Evolutionary conservation across 2,113 vertebrate genomes (phyloP).

Genomic region (Coregonus clupeaformis): DNA sequence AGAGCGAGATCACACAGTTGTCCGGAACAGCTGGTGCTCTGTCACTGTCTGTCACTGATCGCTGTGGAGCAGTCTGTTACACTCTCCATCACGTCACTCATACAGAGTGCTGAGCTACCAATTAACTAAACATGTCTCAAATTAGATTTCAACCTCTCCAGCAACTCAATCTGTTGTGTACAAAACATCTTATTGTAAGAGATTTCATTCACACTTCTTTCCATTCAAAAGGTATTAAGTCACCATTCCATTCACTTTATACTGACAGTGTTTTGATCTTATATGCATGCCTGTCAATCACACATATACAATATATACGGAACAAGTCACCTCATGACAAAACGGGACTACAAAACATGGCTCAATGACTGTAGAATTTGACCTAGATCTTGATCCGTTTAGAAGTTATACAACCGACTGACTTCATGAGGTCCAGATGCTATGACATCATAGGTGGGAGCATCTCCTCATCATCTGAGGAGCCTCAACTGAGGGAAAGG

Average conservation of each 20-base stretch:
- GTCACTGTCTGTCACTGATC: background rate
- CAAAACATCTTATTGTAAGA: background rate
- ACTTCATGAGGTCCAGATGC: slow-evolving; percentile 21
- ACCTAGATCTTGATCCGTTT: slow-evolving; percentile 21
- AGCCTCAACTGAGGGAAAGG: no score
- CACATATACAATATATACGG: background rate
- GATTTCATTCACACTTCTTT: background rate
- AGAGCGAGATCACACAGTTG: no score
- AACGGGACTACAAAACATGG: background rate
- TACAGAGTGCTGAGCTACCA: background rate
- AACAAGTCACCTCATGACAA: background rate
- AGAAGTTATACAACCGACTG: slow-evolving; percentile 22
- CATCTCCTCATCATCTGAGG: no score
- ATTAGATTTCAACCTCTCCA: background rate
- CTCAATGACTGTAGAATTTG: slow-evolving; percentile 16
- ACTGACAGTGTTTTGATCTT: background rate
- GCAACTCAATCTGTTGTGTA: background rate
- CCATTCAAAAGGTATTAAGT: background rate
- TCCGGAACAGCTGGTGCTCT: background rate
- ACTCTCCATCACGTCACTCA: background rate
- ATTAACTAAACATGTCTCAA: background rate
- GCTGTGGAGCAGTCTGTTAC: background rate
- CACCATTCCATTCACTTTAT: background rate
- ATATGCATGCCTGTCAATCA: background rate
- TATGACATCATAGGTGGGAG: slow-evolving; percentile 21